Evolutionary conservation across 2,797 vertebrate species (phyloP), one percentile per base, ranked within the genome.

Genomic region (Pseudotriccus pelzelni): DNA sequence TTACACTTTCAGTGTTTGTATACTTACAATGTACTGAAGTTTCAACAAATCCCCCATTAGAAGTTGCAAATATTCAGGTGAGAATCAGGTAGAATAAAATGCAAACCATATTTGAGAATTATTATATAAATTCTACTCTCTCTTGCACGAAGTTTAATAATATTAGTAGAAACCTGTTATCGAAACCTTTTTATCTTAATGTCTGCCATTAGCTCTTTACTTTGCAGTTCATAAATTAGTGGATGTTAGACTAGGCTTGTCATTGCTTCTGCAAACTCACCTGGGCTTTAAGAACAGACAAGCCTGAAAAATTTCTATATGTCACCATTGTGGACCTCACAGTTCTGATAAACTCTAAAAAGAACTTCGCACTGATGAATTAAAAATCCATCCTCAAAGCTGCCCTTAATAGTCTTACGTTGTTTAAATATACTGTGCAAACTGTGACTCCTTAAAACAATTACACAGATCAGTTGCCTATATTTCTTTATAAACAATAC

Each of bases 391-490:
- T 72, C 89, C 87, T 96, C 59, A 93, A 41, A 68, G 83, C 28
- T 64, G 50, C 90, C 89, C 47, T 90, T 76, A 95, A 95, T 94
- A 81, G 49, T 80, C 32, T 32, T 67, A 80, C 0, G 0, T 89
- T 97, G 94, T 96, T 93, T 97, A 96, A 95, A 89, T 32, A 67
- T 67, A 92, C 76, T 95, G 95, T 94, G 95, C 96, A 97, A 96
- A 96, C 96, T 96, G 93, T 68, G 93, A 96, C 90, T 96, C 95
- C 89, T 95, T 87, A 93, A 86, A 97, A 98, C 97, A 97, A 96
- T 97, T 94, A 89, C 74, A 91, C 60, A 95, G 58, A 97, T 93
- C 77, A 96, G 93, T 88, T 94, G 90, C 94, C 96, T 96, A 76
- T 92, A 74, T 95, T 94, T 94, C 73, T 96, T 95, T 97, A 79